Evolutionary conservation across 2,888 invertebrate genomes (phyloP).

Genomic region (Euproctis similis): DNA sequence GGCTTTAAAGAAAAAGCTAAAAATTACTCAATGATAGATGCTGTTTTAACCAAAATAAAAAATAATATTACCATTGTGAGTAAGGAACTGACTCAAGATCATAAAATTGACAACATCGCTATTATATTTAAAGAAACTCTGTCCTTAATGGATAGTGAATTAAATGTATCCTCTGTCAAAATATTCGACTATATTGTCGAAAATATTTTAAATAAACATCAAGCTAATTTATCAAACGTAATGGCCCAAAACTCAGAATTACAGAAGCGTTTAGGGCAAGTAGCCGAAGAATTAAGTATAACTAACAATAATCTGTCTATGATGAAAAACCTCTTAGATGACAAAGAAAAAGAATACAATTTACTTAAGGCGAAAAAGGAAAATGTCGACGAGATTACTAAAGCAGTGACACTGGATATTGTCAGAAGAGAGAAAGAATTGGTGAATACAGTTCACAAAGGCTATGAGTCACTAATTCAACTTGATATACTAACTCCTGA

Average conservation of each 20-base stretch:
- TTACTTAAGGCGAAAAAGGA: conserved; percentile 46
- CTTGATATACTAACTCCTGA: conserved; percentile 30
- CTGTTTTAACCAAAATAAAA: conserved; percentile 32
- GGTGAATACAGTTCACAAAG: conserved; percentile 30
- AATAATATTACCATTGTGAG: conserved; percentile 30
- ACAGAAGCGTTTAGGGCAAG: conserved; percentile 30
- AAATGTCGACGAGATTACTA: conserved; percentile 49
- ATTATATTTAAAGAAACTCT: conserved; percentile 42
- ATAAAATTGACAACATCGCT: conserved; percentile 18
- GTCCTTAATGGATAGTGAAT: conserved; percentile 39
- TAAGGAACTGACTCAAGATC: conserved; percentile 15
- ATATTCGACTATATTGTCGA: conserved; percentile 40
- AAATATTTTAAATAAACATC: conserved; percentile 31
- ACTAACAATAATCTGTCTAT: conserved; percentile 37
- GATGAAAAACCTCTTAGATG: conserved; percentile 37
- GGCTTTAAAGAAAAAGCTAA: conserved; percentile 36
- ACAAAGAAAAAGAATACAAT: conserved; percentile 47
- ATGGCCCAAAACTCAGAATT: conserved; percentile 31
- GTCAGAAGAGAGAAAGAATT: conserved; percentile 45
- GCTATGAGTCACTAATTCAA: conserved; percentile 35
- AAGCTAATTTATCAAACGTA: conserved; percentile 29
- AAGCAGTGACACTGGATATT: conserved; percentile 53
- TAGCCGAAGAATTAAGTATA: conserved; percentile 32
- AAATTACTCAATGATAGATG: conserved; percentile 26
- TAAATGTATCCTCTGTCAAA: conserved; percentile 31